Percentiles rank a stretch among this genome's conserved stretches.
These are phyloP conservation scores for Anguilla marmorata DNA, from an alignment of 2,797 vertebrate species.

Conservation along the genomic window DNA sequence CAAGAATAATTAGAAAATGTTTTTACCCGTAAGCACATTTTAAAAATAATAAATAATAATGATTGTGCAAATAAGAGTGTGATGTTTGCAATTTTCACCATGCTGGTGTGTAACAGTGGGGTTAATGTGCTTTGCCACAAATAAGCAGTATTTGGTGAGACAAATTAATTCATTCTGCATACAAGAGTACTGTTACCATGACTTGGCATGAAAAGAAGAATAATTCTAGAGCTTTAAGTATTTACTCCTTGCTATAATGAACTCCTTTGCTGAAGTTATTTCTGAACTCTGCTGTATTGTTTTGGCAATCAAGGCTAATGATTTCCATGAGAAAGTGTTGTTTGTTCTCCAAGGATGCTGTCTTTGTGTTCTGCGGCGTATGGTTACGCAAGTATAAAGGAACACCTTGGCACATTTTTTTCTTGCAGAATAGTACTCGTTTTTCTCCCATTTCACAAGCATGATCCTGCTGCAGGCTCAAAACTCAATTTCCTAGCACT, in stretches of 20 bases:
- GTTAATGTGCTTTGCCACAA: conserved; percentile 63
- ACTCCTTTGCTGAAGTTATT: conserved; percentile 3
- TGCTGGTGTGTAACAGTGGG: conserved; percentile 62
- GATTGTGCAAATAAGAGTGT: conserved; percentile 38
- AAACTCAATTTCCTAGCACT: conserved; percentile 79
- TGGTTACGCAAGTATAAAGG: conserved; percentile 53
- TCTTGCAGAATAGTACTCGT: conserved; percentile 42
- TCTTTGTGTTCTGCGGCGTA: conserved; percentile 47
- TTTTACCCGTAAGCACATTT: conserved; percentile 33
- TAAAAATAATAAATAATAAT: conserved; percentile 61
- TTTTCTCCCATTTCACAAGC: conserved; percentile 56
- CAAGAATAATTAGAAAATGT: too few relatives aligned
- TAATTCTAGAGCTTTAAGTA: conserved; percentile 51
- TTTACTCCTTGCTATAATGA: conserved; percentile 52
- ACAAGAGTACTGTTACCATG: conserved; percentile 63
- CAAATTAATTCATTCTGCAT: conserved; percentile 63
- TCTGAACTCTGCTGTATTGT: background rate
- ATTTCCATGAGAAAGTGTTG: conserved; percentile 42
- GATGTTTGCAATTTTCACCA: conserved; percentile 52
- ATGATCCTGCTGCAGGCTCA: conserved; percentile 71
- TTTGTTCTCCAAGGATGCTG: conserved; percentile 55
- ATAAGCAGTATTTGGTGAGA: conserved; percentile 60
- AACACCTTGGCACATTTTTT: conserved; percentile 55
- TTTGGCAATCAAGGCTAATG: background rate
- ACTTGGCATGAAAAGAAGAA: conserved; percentile 58